Conservation (phyloP, 2,113 vertebrate species). For the Urocynchramus pylzowi region DNA sequence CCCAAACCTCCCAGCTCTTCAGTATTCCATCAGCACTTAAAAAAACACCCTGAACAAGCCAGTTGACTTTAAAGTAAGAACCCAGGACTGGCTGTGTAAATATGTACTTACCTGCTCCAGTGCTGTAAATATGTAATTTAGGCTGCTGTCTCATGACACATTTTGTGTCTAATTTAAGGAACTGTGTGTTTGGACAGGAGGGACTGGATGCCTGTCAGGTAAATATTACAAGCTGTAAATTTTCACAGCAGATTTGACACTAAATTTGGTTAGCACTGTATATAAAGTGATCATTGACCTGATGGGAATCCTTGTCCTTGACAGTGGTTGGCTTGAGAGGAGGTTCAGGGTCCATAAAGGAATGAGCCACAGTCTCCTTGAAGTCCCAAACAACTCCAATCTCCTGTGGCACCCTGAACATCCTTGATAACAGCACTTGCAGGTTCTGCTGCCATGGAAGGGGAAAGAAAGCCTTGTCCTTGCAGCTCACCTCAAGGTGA, state of each 20-base stretch:
- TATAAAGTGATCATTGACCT: not conserved
- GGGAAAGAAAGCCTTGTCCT: not conserved
- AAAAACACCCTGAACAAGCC: not conserved
- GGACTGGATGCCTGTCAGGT: constrained; percentile 7
- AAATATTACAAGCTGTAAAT: constrained; percentile 21
- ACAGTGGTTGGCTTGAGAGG: not conserved
- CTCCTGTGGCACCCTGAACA: not conserved
- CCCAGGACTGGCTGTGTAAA: not conserved
- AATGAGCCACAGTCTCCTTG: not conserved
- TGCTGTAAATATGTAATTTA: not conserved
- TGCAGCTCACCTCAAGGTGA: not conserved
- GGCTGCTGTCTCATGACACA: not conserved
- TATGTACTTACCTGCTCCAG: not conserved
- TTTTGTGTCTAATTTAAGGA: constrained; percentile 44
- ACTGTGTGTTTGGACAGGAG: not conserved
- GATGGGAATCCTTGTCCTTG: not conserved
- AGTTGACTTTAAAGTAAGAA: not conserved
- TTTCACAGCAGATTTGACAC: constrained; percentile 10
- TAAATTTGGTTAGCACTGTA: constrained; percentile 15
- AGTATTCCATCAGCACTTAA: not conserved
- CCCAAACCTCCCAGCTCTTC: not conserved
- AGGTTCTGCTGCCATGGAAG: not conserved
- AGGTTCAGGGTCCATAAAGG: not conserved
- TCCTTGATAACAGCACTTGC: not conserved
- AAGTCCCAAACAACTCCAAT: not conserved